These are phyloP conservation scores for Formicarius rufipectus DNA, from an alignment of 2,113 vertebrate genomes.

Conservation along the genomic window DNA sequence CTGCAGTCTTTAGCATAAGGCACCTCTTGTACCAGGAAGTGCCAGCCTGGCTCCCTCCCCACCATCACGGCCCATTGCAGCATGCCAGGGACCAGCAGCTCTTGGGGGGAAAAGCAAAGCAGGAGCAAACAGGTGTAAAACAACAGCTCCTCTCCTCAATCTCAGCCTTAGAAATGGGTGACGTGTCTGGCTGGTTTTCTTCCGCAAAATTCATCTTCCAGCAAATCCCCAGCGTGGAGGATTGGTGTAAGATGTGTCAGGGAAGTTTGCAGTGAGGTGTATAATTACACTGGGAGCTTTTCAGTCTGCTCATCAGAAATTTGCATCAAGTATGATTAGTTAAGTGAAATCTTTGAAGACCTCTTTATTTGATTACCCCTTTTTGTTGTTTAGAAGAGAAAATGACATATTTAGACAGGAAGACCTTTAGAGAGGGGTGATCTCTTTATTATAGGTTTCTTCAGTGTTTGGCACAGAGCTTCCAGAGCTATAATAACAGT, in stretches of 20 bases:
- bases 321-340: not conserved
- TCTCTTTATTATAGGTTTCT: conserved; percentile 18
- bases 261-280: not conserved
- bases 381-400: not conserved
- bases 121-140: not conserved
- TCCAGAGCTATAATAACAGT: not conserved
- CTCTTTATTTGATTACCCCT: not conserved
- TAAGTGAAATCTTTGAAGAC: not conserved
- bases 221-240: not conserved
- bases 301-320: not conserved
- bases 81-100: fast-evolving
- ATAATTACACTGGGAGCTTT: not conserved
- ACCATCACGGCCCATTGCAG: not conserved
- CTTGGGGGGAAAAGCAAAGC: not conserved
- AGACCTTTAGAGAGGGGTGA: not conserved
- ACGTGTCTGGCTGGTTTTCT: not conserved
- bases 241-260: not conserved
- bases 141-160: not conserved
- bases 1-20: not conserved
- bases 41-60: not conserved
- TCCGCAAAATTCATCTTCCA: not conserved
- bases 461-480: not conserved
- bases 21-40: not conserved
- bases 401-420: not conserved
- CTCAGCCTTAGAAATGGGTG: not conserved